phyloP scores from a whole-genome alignment of 2,797 vertebrate genomes.

The Labeo calbasu region DNA sequence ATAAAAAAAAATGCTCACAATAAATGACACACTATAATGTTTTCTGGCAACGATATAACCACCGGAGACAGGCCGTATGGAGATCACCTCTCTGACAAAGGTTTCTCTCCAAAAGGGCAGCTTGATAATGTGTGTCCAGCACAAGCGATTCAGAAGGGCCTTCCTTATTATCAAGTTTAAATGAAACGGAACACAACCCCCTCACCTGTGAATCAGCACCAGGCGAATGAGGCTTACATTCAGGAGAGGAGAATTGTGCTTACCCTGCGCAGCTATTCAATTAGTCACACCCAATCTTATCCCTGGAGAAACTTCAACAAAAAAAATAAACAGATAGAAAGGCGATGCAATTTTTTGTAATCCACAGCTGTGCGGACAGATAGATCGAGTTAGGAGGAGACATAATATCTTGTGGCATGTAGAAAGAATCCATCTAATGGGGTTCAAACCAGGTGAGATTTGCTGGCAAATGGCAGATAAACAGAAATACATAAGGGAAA shows the following conservation, averaged over 20 bases:
- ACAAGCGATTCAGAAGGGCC: conserved; percentile 34
- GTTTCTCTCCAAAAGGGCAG: neutral
- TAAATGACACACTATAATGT: neutral
- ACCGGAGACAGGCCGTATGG: neutral
- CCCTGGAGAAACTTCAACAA: conserved; percentile 13
- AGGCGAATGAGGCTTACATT: conserved; percentile 17
- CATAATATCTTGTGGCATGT: conserved; percentile 28
- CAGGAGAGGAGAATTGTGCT: conserved; percentile 41
- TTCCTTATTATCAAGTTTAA: conserved; percentile 55
- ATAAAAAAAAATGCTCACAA: neutral
- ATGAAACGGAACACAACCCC: conserved; percentile 6
- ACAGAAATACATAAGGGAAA: neutral
- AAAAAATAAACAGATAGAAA: conserved; percentile 7
- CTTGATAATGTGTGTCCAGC: conserved; percentile 31
- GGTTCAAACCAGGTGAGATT: conserved; percentile 40
- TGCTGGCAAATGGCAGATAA: conserved; percentile 29
- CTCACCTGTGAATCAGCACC: conserved; percentile 36
- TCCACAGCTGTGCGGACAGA: conserved; percentile 11
- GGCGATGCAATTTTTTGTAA: neutral
- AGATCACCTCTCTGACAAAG: conserved; percentile 28
- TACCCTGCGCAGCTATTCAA: conserved; percentile 44
- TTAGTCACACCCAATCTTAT: conserved; percentile 55
- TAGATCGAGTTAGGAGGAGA: conserved; percentile 3
- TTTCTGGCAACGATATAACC: neutral
- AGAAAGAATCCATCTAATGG: conserved; percentile 10